Percentiles rank a stretch among this genome's conserved stretches.
These are phyloP conservation scores for Thalassoma bifasciatum DNA, from an alignment of 2,113 vertebrate species.

Conservation along the genomic window DNA sequence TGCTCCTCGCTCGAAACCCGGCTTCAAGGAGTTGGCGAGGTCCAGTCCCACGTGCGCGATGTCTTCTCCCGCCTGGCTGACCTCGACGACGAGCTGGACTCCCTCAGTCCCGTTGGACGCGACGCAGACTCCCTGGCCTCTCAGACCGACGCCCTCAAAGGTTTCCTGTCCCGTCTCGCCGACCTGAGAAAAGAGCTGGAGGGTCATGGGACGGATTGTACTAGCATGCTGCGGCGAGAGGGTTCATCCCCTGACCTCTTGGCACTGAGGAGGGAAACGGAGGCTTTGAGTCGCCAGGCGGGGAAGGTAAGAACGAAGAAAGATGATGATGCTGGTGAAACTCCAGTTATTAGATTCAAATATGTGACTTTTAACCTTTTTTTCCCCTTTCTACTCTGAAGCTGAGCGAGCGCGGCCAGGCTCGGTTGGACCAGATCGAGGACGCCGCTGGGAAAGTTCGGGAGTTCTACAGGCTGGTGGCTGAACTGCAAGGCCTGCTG, in stretches of 20 bases:
- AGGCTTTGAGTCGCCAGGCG: conserved; percentile 93
- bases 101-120: conserved; percentile 90
- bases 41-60: conserved; percentile 90
- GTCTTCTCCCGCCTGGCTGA: conserved; percentile 94
- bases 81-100: conserved; percentile 94
- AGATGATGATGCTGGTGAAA: neutral
- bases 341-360: neutral
- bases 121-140: conserved; percentile 94
- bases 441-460: conserved; percentile 84
- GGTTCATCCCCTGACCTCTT: conserved; percentile 92
- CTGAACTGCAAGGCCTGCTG: conserved; percentile 88
- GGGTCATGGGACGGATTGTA: conserved; percentile 86
- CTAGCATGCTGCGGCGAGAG: conserved; percentile 90
- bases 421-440: conserved; percentile 88
- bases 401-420: conserved; percentile 90
- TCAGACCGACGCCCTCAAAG: conserved; percentile 89
- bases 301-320: conserved; percentile 87
- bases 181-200: conserved; percentile 87
- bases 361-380: neutral
- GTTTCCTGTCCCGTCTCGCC: conserved; percentile 88
- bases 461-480: conserved; percentile 90
- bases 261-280: conserved; percentile 92
- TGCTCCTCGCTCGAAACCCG: conserved; percentile 90
- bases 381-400: neutral
- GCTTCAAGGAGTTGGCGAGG: conserved; percentile 93